Evolutionary conservation across 1,140 invertebrate species (phyloP).

Genomic region (Monomorium pharaonis): DNA sequence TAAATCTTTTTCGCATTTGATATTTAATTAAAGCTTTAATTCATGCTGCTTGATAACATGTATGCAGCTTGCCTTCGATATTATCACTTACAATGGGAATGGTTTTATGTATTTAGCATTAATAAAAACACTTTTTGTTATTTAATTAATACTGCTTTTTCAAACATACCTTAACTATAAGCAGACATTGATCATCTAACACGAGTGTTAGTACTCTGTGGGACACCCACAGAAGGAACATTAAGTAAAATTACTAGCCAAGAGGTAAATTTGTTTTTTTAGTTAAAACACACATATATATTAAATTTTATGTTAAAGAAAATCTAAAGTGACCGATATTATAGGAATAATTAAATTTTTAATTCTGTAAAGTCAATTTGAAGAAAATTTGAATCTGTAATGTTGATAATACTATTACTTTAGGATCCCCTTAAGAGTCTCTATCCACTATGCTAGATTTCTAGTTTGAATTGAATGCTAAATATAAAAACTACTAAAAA

Average conservation of each 20-base stretch:
- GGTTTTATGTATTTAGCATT: conserved; percentile 20
- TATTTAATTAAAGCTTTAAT: conserved; percentile 9
- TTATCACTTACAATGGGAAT: conserved; percentile 18
- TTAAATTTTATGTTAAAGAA: conserved; percentile 3
- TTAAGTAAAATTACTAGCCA: conserved; percentile 94
- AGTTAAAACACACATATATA: conserved; percentile 8
- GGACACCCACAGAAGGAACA: conserved; percentile 93
- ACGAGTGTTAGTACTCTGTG: conserved; percentile 94
- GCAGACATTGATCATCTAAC: conserved; percentile 97
- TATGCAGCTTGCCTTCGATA: conserved; percentile 29
- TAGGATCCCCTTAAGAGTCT: too few species aligned
- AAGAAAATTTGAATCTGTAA: too few species aligned
- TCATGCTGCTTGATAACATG: conserved; percentile 9
- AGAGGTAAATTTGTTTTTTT: conserved; percentile 88
- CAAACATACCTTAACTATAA: conserved; percentile 83
- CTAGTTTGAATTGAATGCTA: too few species aligned
- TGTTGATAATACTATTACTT: too few species aligned
- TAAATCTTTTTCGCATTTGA: not conserved
- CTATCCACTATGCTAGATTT: too few species aligned
- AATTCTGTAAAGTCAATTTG: too few species aligned
- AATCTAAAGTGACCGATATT: too few species aligned
- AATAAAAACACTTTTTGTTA: conserved; percentile 38
- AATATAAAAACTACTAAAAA: too few species aligned
- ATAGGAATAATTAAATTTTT: too few species aligned
- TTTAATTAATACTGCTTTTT: conserved; percentile 73